These are phyloP conservation scores for Melanargia galathea DNA, from an alignment of 2,888 invertebrate genomes.

Conservation along the genomic window DNA sequence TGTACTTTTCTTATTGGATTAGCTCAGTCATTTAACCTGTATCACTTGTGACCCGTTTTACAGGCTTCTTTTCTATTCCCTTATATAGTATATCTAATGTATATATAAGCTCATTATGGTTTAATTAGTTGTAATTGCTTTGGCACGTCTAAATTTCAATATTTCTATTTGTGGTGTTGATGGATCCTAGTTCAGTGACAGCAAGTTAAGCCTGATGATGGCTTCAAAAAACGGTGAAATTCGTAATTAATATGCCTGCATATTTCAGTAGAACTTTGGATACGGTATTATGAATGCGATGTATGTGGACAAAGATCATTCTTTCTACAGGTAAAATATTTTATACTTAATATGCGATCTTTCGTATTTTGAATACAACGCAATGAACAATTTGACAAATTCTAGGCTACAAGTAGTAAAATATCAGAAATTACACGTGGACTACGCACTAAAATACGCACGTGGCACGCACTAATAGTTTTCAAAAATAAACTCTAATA, in stretches of 20 bases:
- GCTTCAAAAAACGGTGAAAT: too few relatives aligned
- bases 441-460: too few relatives aligned
- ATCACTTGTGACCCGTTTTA: slow-evolving; percentile 75
- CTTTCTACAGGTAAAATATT: background rate
- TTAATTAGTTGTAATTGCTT: slow-evolving; percentile 37
- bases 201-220: too few relatives aligned
- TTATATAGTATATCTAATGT: slow-evolving; percentile 22
- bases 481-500: too few relatives aligned
- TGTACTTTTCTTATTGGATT: slow-evolving; percentile 81
- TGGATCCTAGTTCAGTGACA: background rate
- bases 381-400: background rate
- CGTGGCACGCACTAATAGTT: too few relatives aligned
- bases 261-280: too few relatives aligned
- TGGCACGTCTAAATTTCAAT: slow-evolving; percentile 18
- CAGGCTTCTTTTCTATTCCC: slow-evolving; percentile 62
- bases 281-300: too few relatives aligned
- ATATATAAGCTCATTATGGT: slow-evolving; percentile 38
- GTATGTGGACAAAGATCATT: background rate
- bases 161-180: background rate
- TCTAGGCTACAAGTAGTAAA: too few relatives aligned
- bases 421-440: too few relatives aligned
- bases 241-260: too few relatives aligned
- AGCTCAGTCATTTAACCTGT: slow-evolving; percentile 76
- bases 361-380: background rate
- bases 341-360: background rate